Percentiles rank a stretch among this genome's conserved stretches.
Conservation (phyloP, 2,888 invertebrate species). For the Hesperia comma region DNA sequence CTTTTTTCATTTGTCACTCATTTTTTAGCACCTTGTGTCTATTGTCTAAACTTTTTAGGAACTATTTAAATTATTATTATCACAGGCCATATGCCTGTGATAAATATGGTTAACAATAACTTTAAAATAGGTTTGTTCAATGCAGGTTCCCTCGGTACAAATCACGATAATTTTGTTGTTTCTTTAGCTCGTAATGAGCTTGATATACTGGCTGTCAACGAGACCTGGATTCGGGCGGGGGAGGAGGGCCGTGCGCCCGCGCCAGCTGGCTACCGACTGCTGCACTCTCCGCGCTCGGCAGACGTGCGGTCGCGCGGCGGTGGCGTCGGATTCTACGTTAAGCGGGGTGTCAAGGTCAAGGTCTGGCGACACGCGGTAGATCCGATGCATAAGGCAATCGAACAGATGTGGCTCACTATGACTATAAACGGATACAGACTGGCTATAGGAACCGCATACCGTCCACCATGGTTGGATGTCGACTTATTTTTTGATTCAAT, state of each 20-base stretch:
- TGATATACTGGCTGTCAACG: slow-evolving; percentile 20
- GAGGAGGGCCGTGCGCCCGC: slow-evolving; percentile 13
- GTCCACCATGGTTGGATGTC: no score
- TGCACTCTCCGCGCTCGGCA: no score
- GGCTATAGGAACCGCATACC: slow-evolving; percentile 42
- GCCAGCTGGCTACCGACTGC: no score
- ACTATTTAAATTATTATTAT: no score
- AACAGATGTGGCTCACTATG: slow-evolving; percentile 23
- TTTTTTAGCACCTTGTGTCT: no score
- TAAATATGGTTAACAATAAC: neutral
- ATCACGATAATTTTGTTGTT: slow-evolving; percentile 13
- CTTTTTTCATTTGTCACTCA: no score
- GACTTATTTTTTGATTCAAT: no score
- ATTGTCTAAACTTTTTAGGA: no score
- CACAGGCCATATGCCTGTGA: no score
- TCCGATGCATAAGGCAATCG: neutral
- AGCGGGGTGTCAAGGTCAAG: slow-evolving; percentile 10
- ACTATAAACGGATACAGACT: slow-evolving; percentile 15
- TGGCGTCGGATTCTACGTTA: no score
- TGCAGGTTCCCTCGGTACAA: slow-evolving; percentile 21
- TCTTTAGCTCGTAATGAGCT: neutral
- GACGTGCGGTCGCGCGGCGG: no score
- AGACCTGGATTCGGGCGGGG: slow-evolving; percentile 15
- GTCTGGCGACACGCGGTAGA: neutral
- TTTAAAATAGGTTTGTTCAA: slow-evolving; percentile 17